Evolutionary conservation across 2,888 invertebrate species (phyloP).

Genomic region (Adineta ricciae): DNA sequence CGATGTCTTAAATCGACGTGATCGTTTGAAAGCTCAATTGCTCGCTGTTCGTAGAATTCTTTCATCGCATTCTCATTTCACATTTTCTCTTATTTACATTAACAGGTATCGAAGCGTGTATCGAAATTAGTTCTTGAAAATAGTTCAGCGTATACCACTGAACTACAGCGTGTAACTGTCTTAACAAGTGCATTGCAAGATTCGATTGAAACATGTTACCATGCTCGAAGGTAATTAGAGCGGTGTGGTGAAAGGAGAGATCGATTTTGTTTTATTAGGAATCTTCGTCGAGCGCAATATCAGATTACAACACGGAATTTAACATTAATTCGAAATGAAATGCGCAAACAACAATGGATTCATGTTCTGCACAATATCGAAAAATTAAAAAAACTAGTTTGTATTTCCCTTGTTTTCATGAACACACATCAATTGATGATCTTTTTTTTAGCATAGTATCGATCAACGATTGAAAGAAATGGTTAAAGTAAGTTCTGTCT

Average conservation of each 20-base stretch:
- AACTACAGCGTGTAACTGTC: not conserved
- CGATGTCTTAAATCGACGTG: not conserved
- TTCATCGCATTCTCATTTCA: not conserved
- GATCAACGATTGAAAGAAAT: conserved; percentile 16
- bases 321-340: not conserved
- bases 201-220: not conserved
- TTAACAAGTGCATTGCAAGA: not conserved
- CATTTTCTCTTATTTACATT: not conserved
- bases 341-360: not conserved
- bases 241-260: too few species aligned
- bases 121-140: not conserved
- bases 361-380: not conserved
- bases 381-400: conserved; percentile 15
- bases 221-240: not conserved
- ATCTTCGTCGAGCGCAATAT: not conserved
- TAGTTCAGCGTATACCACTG: not conserved
- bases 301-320: not conserved
- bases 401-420: not conserved
- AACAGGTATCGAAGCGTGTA: not conserved
- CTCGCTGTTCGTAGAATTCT: not conserved
- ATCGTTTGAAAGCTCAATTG: not conserved
- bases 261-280: not conserved
- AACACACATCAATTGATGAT: not conserved
- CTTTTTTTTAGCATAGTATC: not conserved
- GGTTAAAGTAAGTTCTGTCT: not conserved